These are phyloP conservation scores for Cairina moschata DNA, from an alignment of 2,113 vertebrate species.

Conservation along the genomic window DNA sequence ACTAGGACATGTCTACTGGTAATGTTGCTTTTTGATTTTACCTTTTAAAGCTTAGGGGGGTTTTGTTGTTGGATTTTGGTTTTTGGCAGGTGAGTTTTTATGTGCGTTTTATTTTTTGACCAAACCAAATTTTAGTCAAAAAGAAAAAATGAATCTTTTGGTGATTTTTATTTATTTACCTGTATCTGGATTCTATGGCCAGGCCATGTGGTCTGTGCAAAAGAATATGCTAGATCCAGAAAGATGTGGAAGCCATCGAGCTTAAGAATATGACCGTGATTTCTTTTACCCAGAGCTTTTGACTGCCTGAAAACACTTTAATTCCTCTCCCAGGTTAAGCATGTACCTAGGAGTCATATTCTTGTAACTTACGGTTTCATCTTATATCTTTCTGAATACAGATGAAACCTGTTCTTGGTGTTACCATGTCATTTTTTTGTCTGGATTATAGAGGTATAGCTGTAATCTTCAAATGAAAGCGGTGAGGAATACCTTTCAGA, in stretches of 20 bases:
- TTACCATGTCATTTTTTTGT: not conserved
- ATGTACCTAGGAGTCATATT: not conserved
- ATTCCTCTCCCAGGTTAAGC: not conserved
- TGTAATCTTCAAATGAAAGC: not conserved
- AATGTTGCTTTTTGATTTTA: conserved; percentile 29
- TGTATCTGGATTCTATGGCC: not conserved
- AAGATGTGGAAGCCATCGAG: not conserved
- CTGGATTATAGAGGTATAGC: not conserved
- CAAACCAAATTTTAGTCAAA: not conserved
- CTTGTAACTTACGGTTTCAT: not conserved
- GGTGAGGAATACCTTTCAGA: not conserved
- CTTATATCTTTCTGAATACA: not conserved
- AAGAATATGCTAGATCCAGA: not conserved
- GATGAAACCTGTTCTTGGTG: not conserved
- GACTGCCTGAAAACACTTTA: not conserved
- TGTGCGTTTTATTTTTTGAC: not conserved
- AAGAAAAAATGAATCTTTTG: too few species aligned
- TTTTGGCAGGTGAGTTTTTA: too few species aligned
- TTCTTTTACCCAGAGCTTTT: not conserved
- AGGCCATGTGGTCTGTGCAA: not conserved
- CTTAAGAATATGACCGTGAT: not conserved
- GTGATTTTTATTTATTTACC: too few species aligned
- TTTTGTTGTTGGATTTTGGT: not conserved
- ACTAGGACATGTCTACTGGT: conserved; percentile 99
- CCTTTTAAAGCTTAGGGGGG: not conserved